A percentile compares a stretch with the other conserved stretches of the same genome.
Evolutionary conservation across 2,113 vertebrate species (phyloP).

Genomic region (Lichenostomus cassidix): DNA sequence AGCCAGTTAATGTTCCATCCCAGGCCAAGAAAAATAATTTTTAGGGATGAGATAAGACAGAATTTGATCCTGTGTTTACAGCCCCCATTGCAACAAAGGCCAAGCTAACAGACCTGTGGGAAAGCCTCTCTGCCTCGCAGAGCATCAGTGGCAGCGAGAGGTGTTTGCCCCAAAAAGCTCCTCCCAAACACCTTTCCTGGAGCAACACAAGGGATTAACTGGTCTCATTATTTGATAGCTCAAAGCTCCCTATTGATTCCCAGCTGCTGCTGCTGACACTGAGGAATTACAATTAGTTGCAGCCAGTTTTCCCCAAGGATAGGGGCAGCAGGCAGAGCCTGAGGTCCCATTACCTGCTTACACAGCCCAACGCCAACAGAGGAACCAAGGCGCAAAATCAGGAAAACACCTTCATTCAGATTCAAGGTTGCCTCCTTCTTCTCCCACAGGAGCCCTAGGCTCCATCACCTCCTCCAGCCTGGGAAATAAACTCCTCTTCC

Average conservation of each 20-base stretch:
- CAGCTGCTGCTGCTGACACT: not conserved
- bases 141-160: not conserved
- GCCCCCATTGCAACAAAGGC: conserved; percentile 13
- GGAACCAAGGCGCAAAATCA: not conserved
- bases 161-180: not conserved
- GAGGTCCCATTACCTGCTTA: not conserved
- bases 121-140: not conserved
- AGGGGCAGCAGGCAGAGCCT: not conserved
- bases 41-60: conserved; percentile 55
- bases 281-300: not conserved
- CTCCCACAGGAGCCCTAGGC: not conserved
- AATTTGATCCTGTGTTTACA: conserved; percentile 25
- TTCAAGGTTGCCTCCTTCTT: not conserved
- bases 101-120: conserved; percentile 32
- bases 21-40: conserved; percentile 58
- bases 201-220: not conserved
- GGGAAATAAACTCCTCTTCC: not conserved
- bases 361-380: not conserved
- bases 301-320: not conserved
- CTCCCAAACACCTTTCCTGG: not conserved
- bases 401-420: not conserved
- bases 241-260: conserved; percentile 19
- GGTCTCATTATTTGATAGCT: not conserved
- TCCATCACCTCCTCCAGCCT: not conserved
- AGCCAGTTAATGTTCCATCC: conserved; percentile 24